These are phyloP conservation scores for Scaptodrosophila lebanonensis DNA, from an alignment of 1,140 invertebrate species.

Conservation along the genomic window DNA sequence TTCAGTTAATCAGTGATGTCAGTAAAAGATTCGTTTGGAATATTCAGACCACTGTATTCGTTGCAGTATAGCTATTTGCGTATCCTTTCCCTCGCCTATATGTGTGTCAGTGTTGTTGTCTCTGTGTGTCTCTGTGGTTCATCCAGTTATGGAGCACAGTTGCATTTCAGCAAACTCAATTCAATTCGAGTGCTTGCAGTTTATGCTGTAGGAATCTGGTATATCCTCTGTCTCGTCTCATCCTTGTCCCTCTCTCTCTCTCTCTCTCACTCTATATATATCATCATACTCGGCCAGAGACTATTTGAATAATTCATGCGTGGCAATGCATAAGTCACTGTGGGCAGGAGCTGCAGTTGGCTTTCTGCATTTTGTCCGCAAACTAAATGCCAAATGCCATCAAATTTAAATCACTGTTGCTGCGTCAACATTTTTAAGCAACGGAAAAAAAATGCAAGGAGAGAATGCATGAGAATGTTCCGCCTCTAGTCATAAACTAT, in stretches of 20 bases:
- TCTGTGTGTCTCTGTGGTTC: background rate
- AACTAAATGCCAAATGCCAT: slow-evolving; percentile 31
- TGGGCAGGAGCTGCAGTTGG: slow-evolving; percentile 10
- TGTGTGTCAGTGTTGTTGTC: background rate
- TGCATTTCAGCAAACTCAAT: slow-evolving; percentile 5
- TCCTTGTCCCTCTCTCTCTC: slow-evolving; percentile 27
- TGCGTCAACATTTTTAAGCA: no score
- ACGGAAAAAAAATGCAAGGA: no score
- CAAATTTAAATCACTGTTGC: no score
- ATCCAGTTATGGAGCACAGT: no score
- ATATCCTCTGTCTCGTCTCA: slow-evolving; percentile 29
- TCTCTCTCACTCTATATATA: slow-evolving; percentile 14
- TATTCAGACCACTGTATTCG: no score
- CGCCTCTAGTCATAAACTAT: no score
- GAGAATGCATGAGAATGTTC: no score
- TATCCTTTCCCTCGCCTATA: no score
- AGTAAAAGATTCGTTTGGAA: no score
- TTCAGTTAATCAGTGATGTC: no score
- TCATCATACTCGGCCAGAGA: slow-evolving; percentile 1
- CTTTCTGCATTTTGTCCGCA: slow-evolving; percentile 18
- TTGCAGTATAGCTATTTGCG: no score
- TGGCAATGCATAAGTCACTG: slow-evolving; percentile 67
- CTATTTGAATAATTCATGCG: slow-evolving; percentile 66
- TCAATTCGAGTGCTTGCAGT: slow-evolving; percentile 52
- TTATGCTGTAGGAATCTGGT: slow-evolving; percentile 59